A percentile compares a stretch with the other conserved stretches of the same genome.
phyloP scores from a whole-genome alignment of 35 echinoderm and acorn worm species.

The Holothuria glaberrima region DNA sequence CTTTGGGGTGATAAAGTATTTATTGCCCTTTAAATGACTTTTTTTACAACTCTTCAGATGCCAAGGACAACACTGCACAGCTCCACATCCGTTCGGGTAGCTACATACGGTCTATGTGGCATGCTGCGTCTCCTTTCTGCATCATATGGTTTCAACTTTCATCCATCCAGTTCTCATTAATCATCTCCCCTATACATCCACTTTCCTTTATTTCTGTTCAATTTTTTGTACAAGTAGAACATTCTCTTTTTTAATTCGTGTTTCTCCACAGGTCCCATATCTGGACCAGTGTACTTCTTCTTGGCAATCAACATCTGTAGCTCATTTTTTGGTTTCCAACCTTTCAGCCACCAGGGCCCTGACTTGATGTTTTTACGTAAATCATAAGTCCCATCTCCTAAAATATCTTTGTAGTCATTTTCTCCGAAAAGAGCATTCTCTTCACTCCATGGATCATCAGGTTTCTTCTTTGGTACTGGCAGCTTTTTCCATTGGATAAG shows the following conservation, averaged over 20 bases:
- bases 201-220: conserved; percentile 88
- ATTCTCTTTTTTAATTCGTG: conserved; percentile 85
- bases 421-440: conserved; percentile 92
- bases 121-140: too few species aligned
- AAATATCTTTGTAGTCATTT: conserved; percentile 98
- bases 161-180: background rate
- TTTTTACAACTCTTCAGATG: background rate
- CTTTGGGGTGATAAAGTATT: too few species aligned
- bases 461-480: conserved; percentile 73
- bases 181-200: conserved; percentile 67
- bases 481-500: conserved; percentile 79
- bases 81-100: background rate
- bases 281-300: conserved; percentile 59
- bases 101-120: background rate
- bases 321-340: conserved; percentile 82
- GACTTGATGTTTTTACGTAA: conserved; percentile 82
- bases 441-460: conserved; percentile 77
- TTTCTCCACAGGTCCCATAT: conserved; percentile 74
- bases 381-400: conserved; percentile 88
- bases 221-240: conserved; percentile 75
- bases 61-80: background rate
- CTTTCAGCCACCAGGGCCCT: conserved; percentile 89
- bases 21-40: background rate
- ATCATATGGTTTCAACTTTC: too few species aligned
- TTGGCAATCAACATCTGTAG: conserved; percentile 80